Percentiles rank a stretch among this genome's conserved stretches.
phyloP scores from a whole-genome alignment of 2,888 invertebrate genomes.

The Argyresthia albistria region DNA sequence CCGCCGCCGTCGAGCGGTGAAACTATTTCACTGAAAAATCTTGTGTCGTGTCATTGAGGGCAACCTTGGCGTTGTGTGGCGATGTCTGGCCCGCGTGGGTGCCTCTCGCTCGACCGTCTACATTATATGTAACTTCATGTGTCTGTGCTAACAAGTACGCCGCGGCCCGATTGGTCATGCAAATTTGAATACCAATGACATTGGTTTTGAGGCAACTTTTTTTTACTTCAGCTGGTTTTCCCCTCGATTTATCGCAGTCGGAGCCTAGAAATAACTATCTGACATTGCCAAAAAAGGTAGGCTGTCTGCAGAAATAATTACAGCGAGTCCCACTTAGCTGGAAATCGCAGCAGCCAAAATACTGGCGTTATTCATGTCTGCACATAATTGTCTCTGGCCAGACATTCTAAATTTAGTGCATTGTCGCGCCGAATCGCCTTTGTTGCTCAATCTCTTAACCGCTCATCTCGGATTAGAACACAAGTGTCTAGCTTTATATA shows the following conservation, averaged over 20 bases:
- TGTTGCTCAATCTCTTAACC: conserved; percentile 2
- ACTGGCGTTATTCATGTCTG: background rate
- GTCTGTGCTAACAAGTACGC: too few relatives aligned
- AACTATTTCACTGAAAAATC: conserved; percentile 70
- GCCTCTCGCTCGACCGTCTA: conserved; percentile 18
- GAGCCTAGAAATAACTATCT: too few relatives aligned
- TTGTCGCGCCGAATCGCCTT: conserved; percentile 4
- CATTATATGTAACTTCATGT: background rate
- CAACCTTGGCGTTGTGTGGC: conserved; percentile 68
- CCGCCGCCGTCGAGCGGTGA: conserved; percentile 38
- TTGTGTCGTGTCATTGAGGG: conserved; percentile 55
- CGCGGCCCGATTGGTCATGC: too few relatives aligned
- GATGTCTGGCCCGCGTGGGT: conserved; percentile 61
- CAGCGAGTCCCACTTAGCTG: background rate
- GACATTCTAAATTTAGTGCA: conserved; percentile 5
- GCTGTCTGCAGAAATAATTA: too few relatives aligned
- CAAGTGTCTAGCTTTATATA: background rate
- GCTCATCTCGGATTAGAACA: background rate
- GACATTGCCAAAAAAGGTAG: too few relatives aligned
- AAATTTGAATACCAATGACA: too few relatives aligned
- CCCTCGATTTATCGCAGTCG: too few relatives aligned
- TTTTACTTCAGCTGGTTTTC: too few relatives aligned
- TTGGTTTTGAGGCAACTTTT: too few relatives aligned
- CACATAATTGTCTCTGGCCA: conserved; percentile 5
- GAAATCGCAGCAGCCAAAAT: background rate